A percentile compares a stretch with the other conserved stretches of the same genome.
These are phyloP conservation scores for Pelobates fuscus DNA, from an alignment of 2,113 vertebrate genomes.

Conservation along the genomic window DNA sequence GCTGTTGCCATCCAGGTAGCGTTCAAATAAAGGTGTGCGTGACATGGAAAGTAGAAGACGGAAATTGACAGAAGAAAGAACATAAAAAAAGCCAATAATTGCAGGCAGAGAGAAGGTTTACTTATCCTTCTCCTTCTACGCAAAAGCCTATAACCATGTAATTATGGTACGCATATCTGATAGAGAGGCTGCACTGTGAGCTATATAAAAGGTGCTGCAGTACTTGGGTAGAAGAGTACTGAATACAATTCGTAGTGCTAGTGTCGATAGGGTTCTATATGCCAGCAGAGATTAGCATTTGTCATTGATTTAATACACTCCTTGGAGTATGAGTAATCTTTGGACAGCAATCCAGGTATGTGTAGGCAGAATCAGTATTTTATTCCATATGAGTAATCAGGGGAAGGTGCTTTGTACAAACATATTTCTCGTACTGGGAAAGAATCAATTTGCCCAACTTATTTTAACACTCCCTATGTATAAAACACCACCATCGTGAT, in stretches of 20 bases:
- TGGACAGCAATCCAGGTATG: background rate
- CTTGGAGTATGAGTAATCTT: background rate
- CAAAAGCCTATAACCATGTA: no score
- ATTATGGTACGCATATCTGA: no score
- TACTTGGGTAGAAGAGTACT: no score
- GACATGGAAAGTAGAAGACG: background rate
- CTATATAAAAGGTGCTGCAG: no score
- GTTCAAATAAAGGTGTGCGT: conserved; percentile 28
- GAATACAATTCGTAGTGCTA: no score
- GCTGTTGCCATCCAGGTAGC: background rate
- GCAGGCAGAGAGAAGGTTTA: background rate
- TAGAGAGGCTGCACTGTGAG: no score
- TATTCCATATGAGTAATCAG: background rate
- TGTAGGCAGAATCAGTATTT: background rate
- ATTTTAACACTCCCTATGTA: no score
- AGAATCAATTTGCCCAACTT: background rate
- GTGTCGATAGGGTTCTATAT: no score
- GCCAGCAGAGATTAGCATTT: no score
- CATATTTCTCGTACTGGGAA: background rate
- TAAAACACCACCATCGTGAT: no score
- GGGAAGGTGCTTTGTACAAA: background rate
- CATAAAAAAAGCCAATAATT: background rate
- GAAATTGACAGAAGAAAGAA: background rate
- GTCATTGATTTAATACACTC: background rate
- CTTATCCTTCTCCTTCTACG: background rate